Percentiles rank a stretch among this genome's conserved stretches.
These are phyloP conservation scores for Dryadula phaetusa DNA, from an alignment of 2,888 invertebrate species.

Conservation along the genomic window DNA sequence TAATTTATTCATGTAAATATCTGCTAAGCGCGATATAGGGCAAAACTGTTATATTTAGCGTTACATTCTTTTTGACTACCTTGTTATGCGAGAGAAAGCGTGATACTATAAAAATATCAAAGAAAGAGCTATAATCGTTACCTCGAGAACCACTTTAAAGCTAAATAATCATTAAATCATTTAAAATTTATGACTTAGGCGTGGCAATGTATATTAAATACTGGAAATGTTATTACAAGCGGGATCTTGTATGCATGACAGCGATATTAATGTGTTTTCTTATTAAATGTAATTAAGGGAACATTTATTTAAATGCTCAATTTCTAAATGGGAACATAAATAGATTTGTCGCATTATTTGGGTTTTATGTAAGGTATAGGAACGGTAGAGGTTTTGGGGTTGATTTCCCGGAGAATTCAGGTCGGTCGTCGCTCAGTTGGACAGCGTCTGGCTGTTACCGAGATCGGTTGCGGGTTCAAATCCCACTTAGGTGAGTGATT, in stretches of 20 bases:
- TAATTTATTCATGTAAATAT: too few relatives aligned
- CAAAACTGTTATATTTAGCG: too few relatives aligned
- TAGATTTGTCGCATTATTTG: not conserved
- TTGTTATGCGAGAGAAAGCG: too few relatives aligned
- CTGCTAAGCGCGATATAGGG: too few relatives aligned
- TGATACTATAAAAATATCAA: not conserved
- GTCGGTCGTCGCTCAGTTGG: too few relatives aligned
- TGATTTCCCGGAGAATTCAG: too few relatives aligned
- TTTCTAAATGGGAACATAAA: not conserved
- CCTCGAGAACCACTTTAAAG: constrained; percentile 8
- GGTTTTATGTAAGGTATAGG: too few relatives aligned
- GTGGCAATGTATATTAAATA: constrained; percentile 31
- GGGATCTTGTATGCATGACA: constrained; percentile 12
- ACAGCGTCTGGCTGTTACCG: too few relatives aligned
- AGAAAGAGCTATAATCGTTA: not conserved
- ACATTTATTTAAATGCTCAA: constrained; percentile 6
- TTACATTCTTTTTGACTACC: too few relatives aligned
- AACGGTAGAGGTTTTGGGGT: too few relatives aligned
- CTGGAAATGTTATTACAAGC: constrained; percentile 20
- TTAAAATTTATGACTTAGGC: constrained; percentile 26
- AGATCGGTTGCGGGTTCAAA: too few relatives aligned
- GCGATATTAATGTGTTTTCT: constrained; percentile 20
- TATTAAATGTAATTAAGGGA: constrained; percentile 1
- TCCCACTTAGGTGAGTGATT: too few relatives aligned
- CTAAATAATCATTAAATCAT: constrained; percentile 24